Base-by-base conservation (phyloP, 2,888 invertebrate genomes). In the Drosophila maculinotata region DNA sequence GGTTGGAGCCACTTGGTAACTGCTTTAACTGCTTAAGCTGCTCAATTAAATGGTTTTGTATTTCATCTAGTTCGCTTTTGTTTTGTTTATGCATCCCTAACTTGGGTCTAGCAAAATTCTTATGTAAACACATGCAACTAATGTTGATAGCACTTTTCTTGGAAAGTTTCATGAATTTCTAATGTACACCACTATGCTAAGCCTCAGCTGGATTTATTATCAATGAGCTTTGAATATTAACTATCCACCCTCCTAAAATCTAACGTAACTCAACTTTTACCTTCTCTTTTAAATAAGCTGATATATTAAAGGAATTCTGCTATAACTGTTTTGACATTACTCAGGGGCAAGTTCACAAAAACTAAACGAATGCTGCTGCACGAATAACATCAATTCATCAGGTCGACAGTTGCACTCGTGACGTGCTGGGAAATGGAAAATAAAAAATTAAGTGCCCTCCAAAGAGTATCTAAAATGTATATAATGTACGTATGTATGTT, bases 11-110 rank as follows among this genome's bases (percentile, higher is more conserved):
- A 68, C 68, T 63, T 63, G n/a, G 20, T 36, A n/a, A 12, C 59
- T 57, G 62, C 45, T 60, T 56, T 44, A 57, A 45, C 35, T 48
- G 44, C 51, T 51, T 53, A 49, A 8, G 26, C 41, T 26, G 41
- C 52, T 62, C 12, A 36, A 44, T 38, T 53, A 41, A 20, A 8
- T 15, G 75, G 69, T 68, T 52, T 79, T 28, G 26, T 30, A 38
- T 69, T 65, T 44, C 67, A 49, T 26, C 20, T 25, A 36, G 28
- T 57, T 17, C 9, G 6, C 20, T 45, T 31, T n/a, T n/a, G 2
- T 26, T 57, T 69, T 86, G 67, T 66, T 62, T 65, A 57, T 53
- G 25, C 48, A 60, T 73, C 60, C 71, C 64, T 33, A 48, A 44
- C 25, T 14, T 30, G 20, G 7, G n/a, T 31, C 39, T 33, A 38